Percentiles rank a stretch among this genome's conserved stretches.
Evolutionary conservation across 2,888 invertebrate species (phyloP).

Genomic region (Megastigmus dorsalis): DNA sequence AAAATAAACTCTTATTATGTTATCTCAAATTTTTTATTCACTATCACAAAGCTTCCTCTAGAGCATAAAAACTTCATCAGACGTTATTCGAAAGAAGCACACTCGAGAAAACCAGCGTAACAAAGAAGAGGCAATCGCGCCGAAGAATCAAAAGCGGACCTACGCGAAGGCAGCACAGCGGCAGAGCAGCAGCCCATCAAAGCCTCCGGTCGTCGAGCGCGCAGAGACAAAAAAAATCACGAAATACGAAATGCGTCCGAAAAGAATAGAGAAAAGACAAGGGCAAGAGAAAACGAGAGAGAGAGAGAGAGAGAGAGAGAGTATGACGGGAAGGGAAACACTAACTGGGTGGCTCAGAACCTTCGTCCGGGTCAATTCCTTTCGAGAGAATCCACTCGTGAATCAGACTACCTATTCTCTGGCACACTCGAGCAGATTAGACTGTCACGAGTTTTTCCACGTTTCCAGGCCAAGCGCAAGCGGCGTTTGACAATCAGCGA

Average conservation of each 20-base stretch:
- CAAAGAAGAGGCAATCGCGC: slow-evolving; percentile 37
- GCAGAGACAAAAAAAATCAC: not conserved
- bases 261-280: not conserved
- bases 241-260: not conserved
- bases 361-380: slow-evolving; percentile 60
- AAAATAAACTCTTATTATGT: too few species aligned
- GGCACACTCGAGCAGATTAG: slow-evolving; percentile 71
- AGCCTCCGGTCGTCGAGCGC: too few species aligned
- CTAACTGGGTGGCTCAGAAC: slow-evolving; percentile 32
- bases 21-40: too few species aligned
- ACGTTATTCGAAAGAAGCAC: slow-evolving; percentile 16
- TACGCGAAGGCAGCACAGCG: not conserved
- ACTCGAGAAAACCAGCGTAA: slow-evolving; percentile 15
- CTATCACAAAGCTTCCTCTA: too few species aligned
- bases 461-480: slow-evolving; percentile 59
- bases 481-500: slow-evolving; percentile 49
- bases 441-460: slow-evolving; percentile 71
- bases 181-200: not conserved
- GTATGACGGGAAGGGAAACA: not conserved
- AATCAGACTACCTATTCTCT: slow-evolving; percentile 70
- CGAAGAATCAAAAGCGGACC: slow-evolving; percentile 50
- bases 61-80: slow-evolving; percentile 20
- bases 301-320: slow-evolving; percentile 3
- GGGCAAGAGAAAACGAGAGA: not conserved
- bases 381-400: slow-evolving; percentile 58